Evolutionary conservation across 2,888 invertebrate species (phyloP), one percentile per base, ranked within the genome.

Genomic region (Ormyrus rosae): DNA sequence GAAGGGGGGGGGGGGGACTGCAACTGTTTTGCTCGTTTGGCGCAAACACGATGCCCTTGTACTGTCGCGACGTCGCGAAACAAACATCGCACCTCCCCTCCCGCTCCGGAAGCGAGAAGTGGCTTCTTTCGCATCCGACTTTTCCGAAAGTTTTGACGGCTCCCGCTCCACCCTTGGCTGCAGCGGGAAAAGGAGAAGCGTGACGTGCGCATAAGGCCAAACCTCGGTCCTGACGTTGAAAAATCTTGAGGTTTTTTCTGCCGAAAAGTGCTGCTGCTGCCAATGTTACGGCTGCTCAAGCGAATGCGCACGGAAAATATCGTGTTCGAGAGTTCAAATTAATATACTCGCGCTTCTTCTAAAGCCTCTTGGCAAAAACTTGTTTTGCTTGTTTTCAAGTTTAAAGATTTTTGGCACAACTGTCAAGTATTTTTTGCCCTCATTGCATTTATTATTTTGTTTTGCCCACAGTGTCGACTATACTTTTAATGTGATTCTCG

Each of bases 31-130:
- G 85, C 83, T 85, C 84, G 82, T 84, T 85, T 83, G 77, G 19
- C 63, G 64, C 77, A 85, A 88, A 87, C 85, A 87, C 82, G 83
- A 78, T 85, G 86, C 83, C 84, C 86, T 87, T 88, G 85, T 85
- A 83, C 83, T 82, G 84, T 84, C 83, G 81, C 77, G 61, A 83
- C 51, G 65, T 55, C 63, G 61, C 75, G 84, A 84, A 84, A 84
- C 84, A 85, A 85, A 86, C 85, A 84, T 78, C 83, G 79, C 9
- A 1, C 48, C 2, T 6, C 7, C 19, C 87, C 87, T 85, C 48
- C 2, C 9, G 11, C 19, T 87, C 87, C 85, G 86, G 86, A 87
- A 90, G 48, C 48, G 68, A 8, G 46, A 45, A 53, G 19, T 65
- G 50, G 75, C 64, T 77, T 83, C 71, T 80, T 80, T 63, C 63